Conservation (phyloP, 2,113 vertebrate genomes). For the Daboia siamensis region DNA sequence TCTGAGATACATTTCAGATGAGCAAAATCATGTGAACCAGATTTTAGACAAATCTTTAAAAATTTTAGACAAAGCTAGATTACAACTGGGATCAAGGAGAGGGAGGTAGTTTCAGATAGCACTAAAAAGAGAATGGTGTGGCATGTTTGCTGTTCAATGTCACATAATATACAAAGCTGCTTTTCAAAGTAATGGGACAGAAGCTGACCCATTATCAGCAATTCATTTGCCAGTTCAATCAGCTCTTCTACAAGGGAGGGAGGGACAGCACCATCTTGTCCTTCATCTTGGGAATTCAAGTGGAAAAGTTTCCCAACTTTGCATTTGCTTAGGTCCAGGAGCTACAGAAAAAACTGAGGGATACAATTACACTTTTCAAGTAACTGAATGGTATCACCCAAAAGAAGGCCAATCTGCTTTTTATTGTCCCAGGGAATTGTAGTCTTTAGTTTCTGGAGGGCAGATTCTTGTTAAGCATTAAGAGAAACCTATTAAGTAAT, state of each 20-base stretch:
- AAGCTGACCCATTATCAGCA: neutral
- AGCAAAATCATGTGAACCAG: neutral
- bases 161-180: neutral
- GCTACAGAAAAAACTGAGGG: neutral
- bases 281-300: neutral
- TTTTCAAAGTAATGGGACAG: neutral
- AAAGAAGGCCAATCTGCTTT: neutral
- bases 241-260: neutral
- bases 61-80: neutral
- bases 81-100: neutral
- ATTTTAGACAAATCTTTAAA: neutral
- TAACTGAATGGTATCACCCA: neutral
- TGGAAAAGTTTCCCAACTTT: neutral
- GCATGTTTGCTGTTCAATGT: neutral
- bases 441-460: neutral
- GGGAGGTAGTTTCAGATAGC: neutral
- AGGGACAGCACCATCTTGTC: neutral
- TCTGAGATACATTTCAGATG: neutral
- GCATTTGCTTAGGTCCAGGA: neutral
- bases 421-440: neutral
- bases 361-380: neutral
- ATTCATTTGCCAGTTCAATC: neutral
- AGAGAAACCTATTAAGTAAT: neutral
- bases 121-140: neutral
- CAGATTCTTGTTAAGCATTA: neutral